Evolutionary conservation across 2,797 vertebrate species (phyloP).

Genomic region (Phoebastria nigripes): DNA sequence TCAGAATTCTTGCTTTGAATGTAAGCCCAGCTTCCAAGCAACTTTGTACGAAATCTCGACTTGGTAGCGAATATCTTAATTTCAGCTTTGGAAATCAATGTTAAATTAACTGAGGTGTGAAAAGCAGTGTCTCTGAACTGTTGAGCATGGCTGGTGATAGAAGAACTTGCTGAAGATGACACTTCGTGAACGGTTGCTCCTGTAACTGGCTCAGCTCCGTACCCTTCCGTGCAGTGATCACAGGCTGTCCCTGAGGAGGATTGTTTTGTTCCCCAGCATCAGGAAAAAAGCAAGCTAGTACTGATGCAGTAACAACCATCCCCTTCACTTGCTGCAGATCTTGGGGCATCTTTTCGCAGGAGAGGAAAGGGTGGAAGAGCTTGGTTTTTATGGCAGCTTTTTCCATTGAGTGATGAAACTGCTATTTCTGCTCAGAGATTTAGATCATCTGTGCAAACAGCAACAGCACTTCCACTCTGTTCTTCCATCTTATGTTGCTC

Average conservation of each 20-base stretch:
- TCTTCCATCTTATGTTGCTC: background rate
- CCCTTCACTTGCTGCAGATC: background rate
- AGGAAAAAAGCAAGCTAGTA: too few species aligned
- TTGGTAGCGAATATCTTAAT: background rate
- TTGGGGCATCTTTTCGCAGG: background rate
- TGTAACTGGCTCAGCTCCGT: rapidly evolving
- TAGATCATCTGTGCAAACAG: background rate
- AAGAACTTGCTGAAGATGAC: background rate
- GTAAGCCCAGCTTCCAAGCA: background rate
- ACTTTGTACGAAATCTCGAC: background rate
- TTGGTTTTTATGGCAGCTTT: background rate
- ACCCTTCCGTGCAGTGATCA: background rate
- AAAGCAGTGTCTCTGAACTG: background rate
- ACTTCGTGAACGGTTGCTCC: background rate
- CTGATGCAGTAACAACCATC: rapidly evolving
- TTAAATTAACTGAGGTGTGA: background rate
- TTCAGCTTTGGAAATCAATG: background rate
- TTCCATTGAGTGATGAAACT: background rate
- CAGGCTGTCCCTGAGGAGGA: background rate
- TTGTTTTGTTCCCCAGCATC: background rate
- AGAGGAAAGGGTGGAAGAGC: background rate
- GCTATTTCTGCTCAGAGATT: background rate
- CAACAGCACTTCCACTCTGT: background rate
- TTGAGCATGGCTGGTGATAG: background rate
- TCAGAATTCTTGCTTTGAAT: slow-evolving; percentile 24